These are phyloP conservation scores for Nemapogon koenigi DNA, from an alignment of 2,888 invertebrate species.

Conservation along the genomic window DNA sequence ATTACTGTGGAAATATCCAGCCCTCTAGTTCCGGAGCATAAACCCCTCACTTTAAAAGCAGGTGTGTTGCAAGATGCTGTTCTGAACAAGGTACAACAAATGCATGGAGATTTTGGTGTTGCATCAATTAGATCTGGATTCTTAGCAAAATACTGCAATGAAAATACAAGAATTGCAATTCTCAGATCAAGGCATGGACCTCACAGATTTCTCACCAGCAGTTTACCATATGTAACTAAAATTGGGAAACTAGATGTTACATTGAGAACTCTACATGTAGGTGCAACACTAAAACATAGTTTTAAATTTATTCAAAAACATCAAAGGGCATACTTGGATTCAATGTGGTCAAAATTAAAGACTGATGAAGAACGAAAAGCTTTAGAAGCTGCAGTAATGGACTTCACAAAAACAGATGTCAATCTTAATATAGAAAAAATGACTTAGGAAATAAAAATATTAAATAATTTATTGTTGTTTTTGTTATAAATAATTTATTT, in stretches of 20 bases:
- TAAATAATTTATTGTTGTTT: too few species aligned
- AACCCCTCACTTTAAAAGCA: constrained; percentile 54
- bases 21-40: constrained; percentile 48
- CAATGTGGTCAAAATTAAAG: constrained; percentile 65
- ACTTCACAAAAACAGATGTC: constrained; percentile 53
- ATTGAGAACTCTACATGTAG: constrained; percentile 73
- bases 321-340: constrained; percentile 70
- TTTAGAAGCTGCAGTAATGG: constrained; percentile 55
- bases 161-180: constrained; percentile 75
- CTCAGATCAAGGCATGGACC: constrained; percentile 77
- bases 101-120: constrained; percentile 79
- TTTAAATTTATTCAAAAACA: constrained; percentile 75
- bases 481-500: not conserved
- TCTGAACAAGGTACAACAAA: constrained; percentile 67
- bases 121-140: constrained; percentile 76
- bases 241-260: constrained; percentile 68
- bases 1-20: constrained; percentile 70
- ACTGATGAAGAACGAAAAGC: constrained; percentile 68
- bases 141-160: constrained; percentile 80
- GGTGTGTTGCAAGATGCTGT: constrained; percentile 63
- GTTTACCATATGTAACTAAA: constrained; percentile 72
- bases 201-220: constrained; percentile 72
- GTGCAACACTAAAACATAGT: constrained; percentile 82
- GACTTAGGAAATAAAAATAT: too few species aligned
- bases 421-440: constrained; percentile 48